Percentiles rank a stretch among this genome's conserved stretches.
Evolutionary conservation across 2,113 vertebrate species (phyloP).

Genomic region (Ciconia stormi): DNA sequence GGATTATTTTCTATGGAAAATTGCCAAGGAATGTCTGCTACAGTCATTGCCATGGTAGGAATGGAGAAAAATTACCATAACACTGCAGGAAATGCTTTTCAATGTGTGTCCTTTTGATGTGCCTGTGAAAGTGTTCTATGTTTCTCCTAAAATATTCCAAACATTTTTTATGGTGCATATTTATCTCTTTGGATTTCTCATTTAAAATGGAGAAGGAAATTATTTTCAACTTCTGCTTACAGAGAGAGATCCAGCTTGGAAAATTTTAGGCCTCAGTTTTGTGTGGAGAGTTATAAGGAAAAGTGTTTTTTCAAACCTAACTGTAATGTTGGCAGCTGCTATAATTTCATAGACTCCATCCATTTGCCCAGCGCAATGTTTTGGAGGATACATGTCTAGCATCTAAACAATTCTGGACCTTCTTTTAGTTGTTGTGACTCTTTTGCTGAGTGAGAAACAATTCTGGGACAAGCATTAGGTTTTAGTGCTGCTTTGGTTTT

Average conservation of each 20-base stretch:
- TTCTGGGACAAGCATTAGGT: not conserved
- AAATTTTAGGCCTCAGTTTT: not conserved
- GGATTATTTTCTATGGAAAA: not conserved
- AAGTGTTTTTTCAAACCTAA: not conserved
- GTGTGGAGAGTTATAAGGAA: not conserved
- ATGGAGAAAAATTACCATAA: not conserved
- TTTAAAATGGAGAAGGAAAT: not conserved
- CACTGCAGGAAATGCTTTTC: not conserved
- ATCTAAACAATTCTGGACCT: not conserved
- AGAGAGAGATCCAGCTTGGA: not conserved
- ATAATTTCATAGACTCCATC: not conserved
- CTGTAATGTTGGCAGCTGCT: not conserved
- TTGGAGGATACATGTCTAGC: not conserved
- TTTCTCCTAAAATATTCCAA: not conserved
- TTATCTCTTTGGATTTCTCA: not conserved
- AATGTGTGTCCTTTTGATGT: not conserved
- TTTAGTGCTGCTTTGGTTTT: not conserved
- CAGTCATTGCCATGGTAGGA: not conserved
- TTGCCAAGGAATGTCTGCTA: not conserved
- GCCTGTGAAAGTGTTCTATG: not conserved
- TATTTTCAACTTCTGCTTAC: not conserved
- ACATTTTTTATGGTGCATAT: not conserved
- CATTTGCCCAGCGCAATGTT: not conserved
- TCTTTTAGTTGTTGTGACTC: not conserved
- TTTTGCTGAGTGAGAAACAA: not conserved